Percentiles rank a stretch among this genome's conserved stretches.
Conservation (phyloP, 1,140 invertebrate species). For the Lepidurus apus region DNA sequence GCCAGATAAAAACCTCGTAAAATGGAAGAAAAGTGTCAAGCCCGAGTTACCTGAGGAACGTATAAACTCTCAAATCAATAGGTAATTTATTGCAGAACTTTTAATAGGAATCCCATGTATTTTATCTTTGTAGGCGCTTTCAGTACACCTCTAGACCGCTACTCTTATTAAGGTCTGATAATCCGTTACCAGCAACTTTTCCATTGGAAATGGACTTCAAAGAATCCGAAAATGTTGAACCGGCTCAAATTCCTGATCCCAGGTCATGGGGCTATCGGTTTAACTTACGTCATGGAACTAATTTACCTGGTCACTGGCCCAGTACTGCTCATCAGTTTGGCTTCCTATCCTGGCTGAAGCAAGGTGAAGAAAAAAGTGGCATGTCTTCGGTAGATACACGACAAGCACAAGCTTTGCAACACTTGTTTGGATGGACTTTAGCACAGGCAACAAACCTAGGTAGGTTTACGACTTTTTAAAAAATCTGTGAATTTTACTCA, state of each 20-base stretch:
- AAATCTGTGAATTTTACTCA: not conserved
- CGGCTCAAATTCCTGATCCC: constrained; percentile 54
- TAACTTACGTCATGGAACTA: constrained; percentile 56
- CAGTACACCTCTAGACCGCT: constrained; percentile 61
- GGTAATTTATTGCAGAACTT: constrained; percentile 40
- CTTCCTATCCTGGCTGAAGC: constrained; percentile 62
- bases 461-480: constrained; percentile 39
- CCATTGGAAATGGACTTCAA: constrained; percentile 53
- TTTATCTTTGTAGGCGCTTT: constrained; percentile 42
- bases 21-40: constrained; percentile 44
- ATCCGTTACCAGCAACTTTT: constrained; percentile 59
- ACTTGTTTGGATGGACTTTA: constrained; percentile 71
- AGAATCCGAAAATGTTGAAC: constrained; percentile 49
- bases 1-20: constrained; percentile 47
- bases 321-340: constrained; percentile 66
- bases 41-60: constrained; percentile 19
- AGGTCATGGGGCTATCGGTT: constrained; percentile 51
- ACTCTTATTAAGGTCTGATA: constrained; percentile 56
- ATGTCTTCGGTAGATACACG: constrained; percentile 48
- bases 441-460: constrained; percentile 76
- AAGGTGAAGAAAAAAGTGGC: constrained; percentile 49
- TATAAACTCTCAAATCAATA: constrained; percentile 53
- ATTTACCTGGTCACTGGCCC: constrained; percentile 74
- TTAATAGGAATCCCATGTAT: constrained; percentile 19
- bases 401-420: constrained; percentile 63